Evolutionary conservation across 2,797 vertebrate species (phyloP).

Genomic region (Coccyzus lansbergi): DNA sequence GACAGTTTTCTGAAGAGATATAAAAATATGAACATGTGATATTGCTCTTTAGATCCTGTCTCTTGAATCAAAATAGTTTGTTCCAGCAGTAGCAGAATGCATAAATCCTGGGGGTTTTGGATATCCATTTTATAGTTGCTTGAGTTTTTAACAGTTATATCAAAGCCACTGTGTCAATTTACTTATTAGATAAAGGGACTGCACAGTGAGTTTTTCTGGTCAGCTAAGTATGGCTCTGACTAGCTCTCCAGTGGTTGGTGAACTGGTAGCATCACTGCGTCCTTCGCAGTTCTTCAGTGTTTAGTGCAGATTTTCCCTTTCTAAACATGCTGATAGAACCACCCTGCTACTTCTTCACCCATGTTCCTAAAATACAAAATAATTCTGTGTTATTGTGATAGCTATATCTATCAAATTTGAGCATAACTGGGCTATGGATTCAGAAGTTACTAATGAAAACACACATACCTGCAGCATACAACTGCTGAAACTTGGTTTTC

Average conservation of each 20-base stretch:
- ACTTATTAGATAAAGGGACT: neutral
- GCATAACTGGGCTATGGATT: neutral
- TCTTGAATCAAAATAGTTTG: neutral
- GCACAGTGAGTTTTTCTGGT: neutral
- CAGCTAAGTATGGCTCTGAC: neutral
- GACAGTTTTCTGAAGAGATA: neutral
- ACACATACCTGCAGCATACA: neutral
- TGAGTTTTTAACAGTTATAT: neutral
- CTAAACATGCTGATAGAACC: neutral
- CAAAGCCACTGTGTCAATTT: neutral
- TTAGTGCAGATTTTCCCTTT: neutral
- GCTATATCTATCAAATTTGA: neutral
- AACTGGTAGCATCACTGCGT: neutral
- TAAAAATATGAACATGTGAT: neutral
- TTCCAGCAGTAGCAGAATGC: neutral
- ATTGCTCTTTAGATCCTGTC: neutral
- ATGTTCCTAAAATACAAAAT: neutral
- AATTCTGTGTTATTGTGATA: neutral
- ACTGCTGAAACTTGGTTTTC: neutral
- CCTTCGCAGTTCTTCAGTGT: neutral
- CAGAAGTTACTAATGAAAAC: neutral
- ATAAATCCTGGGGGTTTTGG: neutral
- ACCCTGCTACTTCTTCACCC: neutral
- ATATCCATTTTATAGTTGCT: neutral
- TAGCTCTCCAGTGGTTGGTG: neutral